Percentiles rank a stretch among this genome's conserved stretches.
Conservation (phyloP, 2,113 vertebrate species). For the Tauraco erythrolophus region DNA sequence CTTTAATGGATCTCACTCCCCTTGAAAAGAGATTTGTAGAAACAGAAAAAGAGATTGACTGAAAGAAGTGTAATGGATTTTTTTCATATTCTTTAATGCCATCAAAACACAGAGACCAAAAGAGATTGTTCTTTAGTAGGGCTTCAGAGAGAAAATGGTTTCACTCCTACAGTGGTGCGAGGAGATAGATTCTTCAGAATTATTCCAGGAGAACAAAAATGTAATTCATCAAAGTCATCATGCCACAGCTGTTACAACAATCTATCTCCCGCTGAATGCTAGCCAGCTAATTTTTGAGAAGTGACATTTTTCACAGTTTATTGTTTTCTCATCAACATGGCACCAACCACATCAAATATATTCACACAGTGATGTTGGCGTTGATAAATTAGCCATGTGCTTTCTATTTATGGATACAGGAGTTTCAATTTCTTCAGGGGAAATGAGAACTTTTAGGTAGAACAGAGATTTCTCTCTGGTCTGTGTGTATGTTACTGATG, state of each 20-base stretch:
- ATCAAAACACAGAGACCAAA: not conserved
- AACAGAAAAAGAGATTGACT: not conserved
- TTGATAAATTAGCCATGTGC: conserved; percentile 44
- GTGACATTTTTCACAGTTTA: conserved; percentile 73
- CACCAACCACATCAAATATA: conserved; percentile 49
- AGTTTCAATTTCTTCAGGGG: conserved; percentile 22
- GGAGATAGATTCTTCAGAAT: conserved; percentile 17
- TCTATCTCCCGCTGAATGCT: conserved; percentile 37
- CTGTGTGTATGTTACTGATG: not conserved
- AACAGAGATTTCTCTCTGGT: not conserved
- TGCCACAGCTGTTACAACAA: conserved; percentile 65
- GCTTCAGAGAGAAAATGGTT: not conserved
- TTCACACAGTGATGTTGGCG: conserved; percentile 3
- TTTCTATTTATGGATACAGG: conserved; percentile 1
- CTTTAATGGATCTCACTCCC: not conserved
- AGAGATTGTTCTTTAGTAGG: not conserved
- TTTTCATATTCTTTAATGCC: not conserved
- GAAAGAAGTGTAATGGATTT: not conserved
- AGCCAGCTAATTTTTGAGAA: conserved; percentile 64
- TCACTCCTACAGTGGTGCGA: not conserved
- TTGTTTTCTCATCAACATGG: conserved; percentile 56
- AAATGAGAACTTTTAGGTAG: conserved; percentile 2
- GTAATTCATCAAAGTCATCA: conserved; percentile 56
- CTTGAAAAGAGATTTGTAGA: not conserved
- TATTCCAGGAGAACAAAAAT: conserved; percentile 3